A percentile compares a stretch with the other conserved stretches of the same genome.
These are phyloP conservation scores for Lepidocyrtoides sp. DNA, from an alignment of 2,888 invertebrate species.

Conservation along the genomic window DNA sequence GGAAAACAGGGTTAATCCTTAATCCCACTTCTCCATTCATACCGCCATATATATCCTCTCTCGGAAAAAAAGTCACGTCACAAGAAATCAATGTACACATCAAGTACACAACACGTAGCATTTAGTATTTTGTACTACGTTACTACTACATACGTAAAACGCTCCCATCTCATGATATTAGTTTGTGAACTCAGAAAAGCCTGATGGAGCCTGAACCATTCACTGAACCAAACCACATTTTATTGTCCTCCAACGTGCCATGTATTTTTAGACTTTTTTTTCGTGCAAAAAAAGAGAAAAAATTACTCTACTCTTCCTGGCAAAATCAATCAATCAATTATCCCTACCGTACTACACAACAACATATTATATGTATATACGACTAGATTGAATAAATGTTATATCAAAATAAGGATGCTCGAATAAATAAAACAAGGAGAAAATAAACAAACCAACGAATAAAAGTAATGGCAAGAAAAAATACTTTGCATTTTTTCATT, in stretches of 20 bases:
- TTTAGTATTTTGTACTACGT: too few species aligned
- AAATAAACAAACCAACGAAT: not conserved
- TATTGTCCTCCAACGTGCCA: conserved; percentile 47
- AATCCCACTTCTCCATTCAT: conserved; percentile 10
- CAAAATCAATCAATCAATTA: conserved; percentile 58
- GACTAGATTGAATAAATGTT: too few species aligned
- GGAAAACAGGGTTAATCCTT: conserved; percentile 42
- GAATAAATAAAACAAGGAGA: not conserved
- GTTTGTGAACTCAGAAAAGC: not conserved
- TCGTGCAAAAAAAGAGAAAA: not conserved
- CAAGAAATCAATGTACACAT: conserved; percentile 45
- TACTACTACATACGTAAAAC: not conserved
- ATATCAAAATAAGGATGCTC: too few species aligned
- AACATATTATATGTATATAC: too few species aligned
- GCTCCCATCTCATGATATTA: not conserved
- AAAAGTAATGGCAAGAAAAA: not conserved
- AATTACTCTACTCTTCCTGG: not conserved
- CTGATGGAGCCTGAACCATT: not conserved
- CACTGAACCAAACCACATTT: conserved; percentile 6
- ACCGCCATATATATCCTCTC: not conserved
- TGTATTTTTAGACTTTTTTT: conserved; percentile 13
- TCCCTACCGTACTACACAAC: too few species aligned
- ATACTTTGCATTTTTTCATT: conserved; percentile 26
- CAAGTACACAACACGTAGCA: not conserved
- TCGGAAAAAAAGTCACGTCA: conserved; percentile 48